phyloP scores from a whole-genome alignment of 2,113 vertebrate species.

The Sinocyclocheilus anshuiensis region DNA sequence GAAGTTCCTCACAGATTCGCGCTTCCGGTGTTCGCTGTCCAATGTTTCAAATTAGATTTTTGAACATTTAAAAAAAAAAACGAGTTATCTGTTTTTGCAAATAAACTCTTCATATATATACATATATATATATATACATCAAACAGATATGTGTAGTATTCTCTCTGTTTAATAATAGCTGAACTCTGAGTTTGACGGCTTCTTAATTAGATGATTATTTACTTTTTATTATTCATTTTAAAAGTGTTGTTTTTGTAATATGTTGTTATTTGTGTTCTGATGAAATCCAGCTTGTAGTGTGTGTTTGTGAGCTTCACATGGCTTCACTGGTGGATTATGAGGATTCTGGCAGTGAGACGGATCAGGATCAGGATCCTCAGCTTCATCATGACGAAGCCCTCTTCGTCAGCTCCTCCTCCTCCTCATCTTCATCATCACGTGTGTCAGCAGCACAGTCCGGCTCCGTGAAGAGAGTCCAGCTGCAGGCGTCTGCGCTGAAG shows the following conservation, averaged over 20 bases:
- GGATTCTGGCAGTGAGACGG: conserved; percentile 84
- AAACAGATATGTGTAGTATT: background rate
- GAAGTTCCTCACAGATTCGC: background rate
- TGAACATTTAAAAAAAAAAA: too few relatives aligned
- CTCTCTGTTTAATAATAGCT: background rate
- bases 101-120: too few relatives aligned
- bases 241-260: too few relatives aligned
- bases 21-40: background rate
- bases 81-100: too few relatives aligned
- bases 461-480: conserved; percentile 60
- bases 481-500: conserved; percentile 67
- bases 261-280: too few relatives aligned
- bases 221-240: too few relatives aligned
- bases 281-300: background rate
- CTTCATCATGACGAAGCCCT: background rate
- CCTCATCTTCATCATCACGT: background rate
- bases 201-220: too few relatives aligned
- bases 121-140: too few relatives aligned
- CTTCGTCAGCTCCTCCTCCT: background rate
- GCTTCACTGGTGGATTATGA: conserved; percentile 90
- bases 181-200: background rate
- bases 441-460: background rate
- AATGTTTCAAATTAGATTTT: background rate
- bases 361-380: background rate
- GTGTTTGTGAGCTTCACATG: conserved; percentile 69